These are phyloP conservation scores for Rugalucina vietnamica DNA, from an alignment of 2,888 invertebrate species.

Conservation along the genomic window DNA sequence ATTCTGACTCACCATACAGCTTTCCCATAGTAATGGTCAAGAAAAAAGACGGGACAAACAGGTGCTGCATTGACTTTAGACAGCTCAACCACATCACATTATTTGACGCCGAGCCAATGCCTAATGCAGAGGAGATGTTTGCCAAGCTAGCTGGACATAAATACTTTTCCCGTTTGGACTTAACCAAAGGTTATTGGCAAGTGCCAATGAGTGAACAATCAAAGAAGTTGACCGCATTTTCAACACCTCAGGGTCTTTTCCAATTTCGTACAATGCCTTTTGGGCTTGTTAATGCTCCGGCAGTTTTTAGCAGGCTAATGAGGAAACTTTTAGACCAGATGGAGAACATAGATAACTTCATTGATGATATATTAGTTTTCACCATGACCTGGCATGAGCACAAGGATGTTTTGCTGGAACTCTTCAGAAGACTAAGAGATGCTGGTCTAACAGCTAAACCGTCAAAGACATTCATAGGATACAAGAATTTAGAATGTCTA, in stretches of 20 bases:
- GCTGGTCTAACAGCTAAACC: slow-evolving; percentile 55
- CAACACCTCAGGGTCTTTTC: slow-evolving; percentile 15
- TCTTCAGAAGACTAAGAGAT: slow-evolving; percentile 40
- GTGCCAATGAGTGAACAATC: slow-evolving; percentile 14
- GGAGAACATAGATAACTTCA: slow-evolving; percentile 42
- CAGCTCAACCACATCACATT: slow-evolving; percentile 56
- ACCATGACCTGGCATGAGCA: slow-evolving; percentile 53
- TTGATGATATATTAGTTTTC: slow-evolving; percentile 55
- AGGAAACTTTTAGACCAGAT: slow-evolving; percentile 43
- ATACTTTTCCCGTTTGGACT: slow-evolving; percentile 57
- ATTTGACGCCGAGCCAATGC: slow-evolving; percentile 67
- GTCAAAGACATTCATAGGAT: slow-evolving; percentile 30
- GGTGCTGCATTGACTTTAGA: slow-evolving; percentile 64
- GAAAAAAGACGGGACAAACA: slow-evolving; percentile 54
- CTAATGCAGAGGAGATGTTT: slow-evolving; percentile 62
- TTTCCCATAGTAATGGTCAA: too few relatives aligned
- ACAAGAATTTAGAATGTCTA: slow-evolving; percentile 19
- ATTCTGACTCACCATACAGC: too few relatives aligned
- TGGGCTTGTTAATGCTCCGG: slow-evolving; percentile 40
- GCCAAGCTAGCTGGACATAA: slow-evolving; percentile 32
- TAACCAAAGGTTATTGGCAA: slow-evolving; percentile 34
- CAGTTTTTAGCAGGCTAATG: slow-evolving; percentile 52
- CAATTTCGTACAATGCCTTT: slow-evolving; percentile 1
- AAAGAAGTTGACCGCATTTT: slow-evolving; percentile 6
- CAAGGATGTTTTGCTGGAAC: slow-evolving; percentile 21